Conservation (phyloP, 1,140 invertebrate species). For the Phthorimaea operculella region DNA sequence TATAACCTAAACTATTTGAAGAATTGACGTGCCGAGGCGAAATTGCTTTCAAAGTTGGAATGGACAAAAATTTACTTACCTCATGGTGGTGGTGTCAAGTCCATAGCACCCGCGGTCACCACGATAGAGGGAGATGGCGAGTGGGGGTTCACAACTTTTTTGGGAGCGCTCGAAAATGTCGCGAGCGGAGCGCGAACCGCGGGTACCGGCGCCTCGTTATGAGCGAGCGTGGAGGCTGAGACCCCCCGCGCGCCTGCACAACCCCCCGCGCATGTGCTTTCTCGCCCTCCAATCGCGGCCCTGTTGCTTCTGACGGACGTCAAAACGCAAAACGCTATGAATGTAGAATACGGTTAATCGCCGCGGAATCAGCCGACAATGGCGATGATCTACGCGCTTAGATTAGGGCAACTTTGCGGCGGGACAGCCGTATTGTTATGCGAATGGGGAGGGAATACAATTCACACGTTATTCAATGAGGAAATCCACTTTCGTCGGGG, state of each 20-base stretch:
- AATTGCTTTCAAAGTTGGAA: background rate
- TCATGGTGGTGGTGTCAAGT: conserved; percentile 27
- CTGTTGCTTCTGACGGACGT: conserved; percentile 60
- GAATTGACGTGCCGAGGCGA: background rate
- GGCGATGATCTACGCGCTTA: conserved; percentile 37
- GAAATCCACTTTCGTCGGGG: no score
- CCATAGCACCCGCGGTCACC: conserved; percentile 26
- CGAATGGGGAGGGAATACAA: no score
- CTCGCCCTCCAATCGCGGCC: conserved; percentile 41
- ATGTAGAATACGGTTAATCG: conserved; percentile 62
- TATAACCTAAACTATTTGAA: background rate
- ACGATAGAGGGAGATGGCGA: conserved; percentile 48
- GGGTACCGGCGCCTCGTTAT: conserved; percentile 62
- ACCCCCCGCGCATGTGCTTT: conserved; percentile 37
- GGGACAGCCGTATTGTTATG: conserved; percentile 4
- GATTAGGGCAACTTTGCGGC: conserved; percentile 32
- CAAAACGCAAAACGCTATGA: conserved; percentile 50
- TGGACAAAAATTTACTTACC: conserved; percentile 28
- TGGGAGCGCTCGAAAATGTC: conserved; percentile 37
- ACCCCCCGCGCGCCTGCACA: conserved; percentile 23
- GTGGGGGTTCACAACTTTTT: conserved; percentile 46
- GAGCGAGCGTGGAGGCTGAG: conserved; percentile 54
- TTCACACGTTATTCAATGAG: no score
- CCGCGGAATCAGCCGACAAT: conserved; percentile 49
- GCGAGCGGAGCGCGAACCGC: conserved; percentile 52